Evolutionary conservation across 1,140 invertebrate species (phyloP), one percentile per base, ranked within the genome.

Genomic region (Amyelois transitella): DNA sequence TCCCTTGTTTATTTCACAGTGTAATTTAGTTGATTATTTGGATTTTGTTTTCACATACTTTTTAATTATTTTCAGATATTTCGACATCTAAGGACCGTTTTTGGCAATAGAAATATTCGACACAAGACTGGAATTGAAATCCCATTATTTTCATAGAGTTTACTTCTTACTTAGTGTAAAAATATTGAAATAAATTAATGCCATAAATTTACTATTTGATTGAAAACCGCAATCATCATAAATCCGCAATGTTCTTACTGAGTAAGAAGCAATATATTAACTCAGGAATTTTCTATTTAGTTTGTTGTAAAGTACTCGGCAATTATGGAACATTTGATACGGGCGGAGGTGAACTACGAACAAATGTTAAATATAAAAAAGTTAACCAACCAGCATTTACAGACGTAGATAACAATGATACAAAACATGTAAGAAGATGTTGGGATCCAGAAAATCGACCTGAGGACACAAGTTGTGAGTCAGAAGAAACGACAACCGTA

Each of bases 71-170:
- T 64, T 43, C 67, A 77, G 75, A 43, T 67, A 22, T 48, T 67
- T 50, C 69, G 68, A 52, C 25, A 58, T 17, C 6, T 38, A n/a
- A 38, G 32, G 32, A 14, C 6, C 17, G n/a, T 38, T 3, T 38
- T 38, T 45, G 66, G 68, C n/a, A 68, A 67, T 17, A 72, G 49
- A 55, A 76, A 78, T 64, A 55, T 72, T 14, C 61, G n/a, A 55
- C 32, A 66, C 12, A 75, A 78, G 56, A 72, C 60, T 6, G 55
- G 64, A 43, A 19, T 72, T 14, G 59, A 70, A 58, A 25, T 45
- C 20, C 32, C 32, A 1, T 38, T 38, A 14, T 38, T 38, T 38
- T 14, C n/a, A 38, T 38, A 38, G n/a, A 14, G 12, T 38, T 8
- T 14, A 38, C 12, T 10, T 32, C 28, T 38, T 38, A 28, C 7